These are phyloP conservation scores for Monarcha castaneiventris DNA, from an alignment of 2,113 vertebrate species.

Conservation along the genomic window DNA sequence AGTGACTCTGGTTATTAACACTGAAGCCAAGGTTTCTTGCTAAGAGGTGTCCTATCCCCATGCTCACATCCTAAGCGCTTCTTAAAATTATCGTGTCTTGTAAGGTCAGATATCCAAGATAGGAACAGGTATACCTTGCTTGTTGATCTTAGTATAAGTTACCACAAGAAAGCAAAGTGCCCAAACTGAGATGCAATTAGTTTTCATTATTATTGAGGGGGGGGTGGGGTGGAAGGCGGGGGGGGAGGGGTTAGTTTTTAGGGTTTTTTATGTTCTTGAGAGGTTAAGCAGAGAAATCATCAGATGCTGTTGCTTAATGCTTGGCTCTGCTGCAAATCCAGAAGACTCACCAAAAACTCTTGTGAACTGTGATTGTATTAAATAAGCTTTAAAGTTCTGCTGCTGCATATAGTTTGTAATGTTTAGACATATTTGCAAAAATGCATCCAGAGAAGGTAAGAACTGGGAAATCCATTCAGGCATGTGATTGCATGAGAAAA, in stretches of 20 bases:
- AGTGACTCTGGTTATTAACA: background rate
- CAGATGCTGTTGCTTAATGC: background rate
- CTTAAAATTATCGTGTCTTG: background rate
- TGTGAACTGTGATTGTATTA: background rate
- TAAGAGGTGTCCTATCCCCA: background rate
- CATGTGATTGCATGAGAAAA: background rate
- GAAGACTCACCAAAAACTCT: conserved; percentile 10
- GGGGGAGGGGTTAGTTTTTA: no score
- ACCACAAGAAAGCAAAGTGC: background rate
- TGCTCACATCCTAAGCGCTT: rapidly evolving
- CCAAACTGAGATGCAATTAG: background rate
- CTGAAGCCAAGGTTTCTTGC: background rate
- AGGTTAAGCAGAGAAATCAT: conserved; percentile 46
- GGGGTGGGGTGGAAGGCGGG: no score
- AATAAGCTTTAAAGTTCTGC: background rate
- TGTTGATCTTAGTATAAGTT: background rate
- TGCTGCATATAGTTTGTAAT: background rate
- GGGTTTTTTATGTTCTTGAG: background rate
- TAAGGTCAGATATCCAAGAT: background rate
- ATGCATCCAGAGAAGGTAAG: background rate
- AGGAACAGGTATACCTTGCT: background rate
- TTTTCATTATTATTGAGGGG: background rate
- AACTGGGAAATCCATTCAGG: background rate
- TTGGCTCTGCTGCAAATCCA: conserved; percentile 36
- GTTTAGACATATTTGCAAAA: background rate